A percentile compares a stretch with the other conserved stretches of the same genome.
These are phyloP conservation scores for Neofelis nebulosa DNA, from an alignment of 2,113 vertebrate genomes.

Conservation along the genomic window DNA sequence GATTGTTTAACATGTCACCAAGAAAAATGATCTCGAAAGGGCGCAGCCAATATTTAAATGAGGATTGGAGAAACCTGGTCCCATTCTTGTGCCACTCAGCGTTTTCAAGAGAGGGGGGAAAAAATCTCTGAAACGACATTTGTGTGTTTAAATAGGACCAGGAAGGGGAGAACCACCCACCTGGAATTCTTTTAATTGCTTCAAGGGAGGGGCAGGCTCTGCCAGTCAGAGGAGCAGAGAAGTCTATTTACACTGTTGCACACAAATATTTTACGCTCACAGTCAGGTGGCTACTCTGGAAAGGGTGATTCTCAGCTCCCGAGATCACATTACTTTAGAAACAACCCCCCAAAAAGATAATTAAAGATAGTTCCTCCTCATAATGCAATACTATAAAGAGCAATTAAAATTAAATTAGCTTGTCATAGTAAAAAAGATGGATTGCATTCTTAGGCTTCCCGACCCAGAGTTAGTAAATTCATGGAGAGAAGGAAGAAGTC, in stretches of 20 bases:
- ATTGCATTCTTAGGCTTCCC: background rate
- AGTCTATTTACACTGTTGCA: background rate
- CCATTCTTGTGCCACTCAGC: conserved; percentile 35
- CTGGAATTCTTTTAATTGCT: conserved; percentile 62
- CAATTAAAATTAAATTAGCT: conserved; percentile 78
- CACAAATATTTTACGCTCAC: conserved; percentile 41
- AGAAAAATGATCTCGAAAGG: conserved; percentile 65
- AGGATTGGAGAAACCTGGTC: background rate
- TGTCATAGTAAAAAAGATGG: conserved; percentile 76
- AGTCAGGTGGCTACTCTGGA: background rate
- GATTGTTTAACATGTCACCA: conserved; percentile 65
- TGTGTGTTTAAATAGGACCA: conserved; percentile 36
- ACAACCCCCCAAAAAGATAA: conserved; percentile 47
- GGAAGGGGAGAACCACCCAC: conserved; percentile 44
- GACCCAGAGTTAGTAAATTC: background rate
- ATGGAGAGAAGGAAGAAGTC: background rate
- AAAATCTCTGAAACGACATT: background rate
- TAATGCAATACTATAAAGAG: conserved; percentile 52
- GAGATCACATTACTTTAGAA: conserved; percentile 53
- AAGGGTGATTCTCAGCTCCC: background rate
- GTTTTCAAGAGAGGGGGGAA: background rate
- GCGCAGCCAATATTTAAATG: background rate
- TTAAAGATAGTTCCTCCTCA: conserved; percentile 67
- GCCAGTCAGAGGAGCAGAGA: background rate
- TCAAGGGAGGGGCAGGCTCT: background rate